phyloP scores from a whole-genome alignment of 2,888 invertebrate genomes.

The Pyralis farinalis region DNA sequence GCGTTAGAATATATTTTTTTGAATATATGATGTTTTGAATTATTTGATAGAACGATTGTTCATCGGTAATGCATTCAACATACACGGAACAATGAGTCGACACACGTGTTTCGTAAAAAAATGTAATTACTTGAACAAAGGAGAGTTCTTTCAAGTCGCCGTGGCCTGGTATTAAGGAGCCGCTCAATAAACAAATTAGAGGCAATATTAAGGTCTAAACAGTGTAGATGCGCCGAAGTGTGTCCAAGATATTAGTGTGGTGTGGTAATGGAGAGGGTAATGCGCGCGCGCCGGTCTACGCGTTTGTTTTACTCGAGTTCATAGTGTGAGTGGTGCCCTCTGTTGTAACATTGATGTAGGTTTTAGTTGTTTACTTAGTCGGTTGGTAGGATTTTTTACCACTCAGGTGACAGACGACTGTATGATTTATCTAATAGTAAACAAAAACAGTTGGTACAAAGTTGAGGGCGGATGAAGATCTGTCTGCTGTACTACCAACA shows the following conservation, averaged over 20 bases:
- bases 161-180: slow-evolving; percentile 17
- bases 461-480: no score
- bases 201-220: slow-evolving; percentile 13
- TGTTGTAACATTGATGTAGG: neutral
- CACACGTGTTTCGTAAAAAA: slow-evolving; percentile 11
- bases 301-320: neutral
- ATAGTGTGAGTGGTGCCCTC: no score
- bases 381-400: neutral
- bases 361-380: neutral
- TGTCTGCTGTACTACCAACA: no score
- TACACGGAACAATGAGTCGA: slow-evolving; percentile 8
- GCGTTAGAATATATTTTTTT: no score
- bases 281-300: neutral
- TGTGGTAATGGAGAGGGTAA: slow-evolving; percentile 1
- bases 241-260: slow-evolving; percentile 12
- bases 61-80: slow-evolving; percentile 1
- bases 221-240: slow-evolving; percentile 13
- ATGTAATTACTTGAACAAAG: slow-evolving; percentile 12
- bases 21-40: no score
- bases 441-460: no score
- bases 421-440: no score
- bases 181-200: slow-evolving; percentile 16
- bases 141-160: slow-evolving; percentile 13
- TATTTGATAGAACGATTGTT: no score
- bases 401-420: no score